A percentile compares a stretch with the other conserved stretches of the same genome.
These are phyloP conservation scores for Trissoscelio sp. DNA, from an alignment of 2,888 invertebrate species.

Conservation along the genomic window DNA sequence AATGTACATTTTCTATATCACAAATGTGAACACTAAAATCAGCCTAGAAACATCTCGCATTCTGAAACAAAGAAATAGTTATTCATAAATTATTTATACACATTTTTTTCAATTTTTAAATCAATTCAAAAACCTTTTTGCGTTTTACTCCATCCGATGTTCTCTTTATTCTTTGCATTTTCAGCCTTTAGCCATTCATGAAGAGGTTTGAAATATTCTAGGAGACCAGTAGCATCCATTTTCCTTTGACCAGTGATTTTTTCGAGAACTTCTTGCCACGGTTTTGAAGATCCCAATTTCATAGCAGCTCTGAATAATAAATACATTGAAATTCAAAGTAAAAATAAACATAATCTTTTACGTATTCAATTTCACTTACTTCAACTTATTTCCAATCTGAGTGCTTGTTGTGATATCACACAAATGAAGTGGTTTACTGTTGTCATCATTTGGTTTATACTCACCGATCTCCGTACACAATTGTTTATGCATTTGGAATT, in stretches of 20 bases:
- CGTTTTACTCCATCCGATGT: constrained; percentile 89
- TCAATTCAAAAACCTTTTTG: constrained; percentile 71
- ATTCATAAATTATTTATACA: too few species aligned
- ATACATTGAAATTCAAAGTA: not conserved
- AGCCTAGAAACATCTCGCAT: too few species aligned
- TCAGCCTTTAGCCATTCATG: constrained; percentile 90
- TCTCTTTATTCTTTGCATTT: constrained; percentile 90
- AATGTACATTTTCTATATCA: too few species aligned
- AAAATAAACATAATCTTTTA: not conserved
- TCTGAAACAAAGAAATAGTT: too few species aligned
- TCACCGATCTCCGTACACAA: constrained; percentile 90
- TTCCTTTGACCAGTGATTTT: constrained; percentile 88
- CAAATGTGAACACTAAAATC: too few species aligned
- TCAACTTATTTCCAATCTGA: constrained; percentile 90
- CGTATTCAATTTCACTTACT: constrained; percentile 80
- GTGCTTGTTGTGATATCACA: constrained; percentile 94
- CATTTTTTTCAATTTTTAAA: too few species aligned
- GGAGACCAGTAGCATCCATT: constrained; percentile 90
- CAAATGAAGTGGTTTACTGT: constrained; percentile 88
- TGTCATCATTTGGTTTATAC: constrained; percentile 88
- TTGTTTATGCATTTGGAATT: constrained; percentile 58
- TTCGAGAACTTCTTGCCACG: constrained; percentile 94
- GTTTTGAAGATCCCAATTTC: constrained; percentile 89
- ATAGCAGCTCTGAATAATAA: constrained; percentile 83
- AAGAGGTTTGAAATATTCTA: constrained; percentile 92